Percentiles rank a stretch among this genome's conserved stretches.
phyloP scores from a whole-genome alignment of 2,888 invertebrate genomes.

The Cataglyphis livida region DNA sequence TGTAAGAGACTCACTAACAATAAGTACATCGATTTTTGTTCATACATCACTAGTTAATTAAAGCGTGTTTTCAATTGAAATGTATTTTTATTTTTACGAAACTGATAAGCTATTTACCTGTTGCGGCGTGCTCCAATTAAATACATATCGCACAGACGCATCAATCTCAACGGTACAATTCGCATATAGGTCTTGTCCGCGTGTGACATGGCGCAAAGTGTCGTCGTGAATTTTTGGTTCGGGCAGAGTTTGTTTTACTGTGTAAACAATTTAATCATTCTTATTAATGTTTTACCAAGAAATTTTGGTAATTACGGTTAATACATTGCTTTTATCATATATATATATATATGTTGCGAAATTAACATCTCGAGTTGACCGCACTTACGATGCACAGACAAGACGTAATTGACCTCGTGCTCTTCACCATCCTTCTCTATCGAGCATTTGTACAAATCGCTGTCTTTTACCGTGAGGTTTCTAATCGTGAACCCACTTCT shows the following conservation, averaged over 20 bases:
- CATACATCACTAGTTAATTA: not conserved
- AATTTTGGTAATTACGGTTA: not conserved
- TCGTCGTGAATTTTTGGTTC: conserved; percentile 70
- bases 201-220: conserved; percentile 74
- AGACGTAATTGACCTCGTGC: conserved; percentile 55
- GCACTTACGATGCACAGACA: conserved; percentile 64
- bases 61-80: not conserved
- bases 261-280: conserved; percentile 26
- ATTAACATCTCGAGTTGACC: conserved; percentile 26
- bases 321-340: not conserved
- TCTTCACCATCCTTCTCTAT: conserved; percentile 1
- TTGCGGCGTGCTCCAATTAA: conserved; percentile 77
- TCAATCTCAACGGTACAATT: conserved; percentile 76
- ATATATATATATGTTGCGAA: conserved; percentile 11
- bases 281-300: conserved; percentile 4
- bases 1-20: not conserved
- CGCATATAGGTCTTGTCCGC: conserved; percentile 77
- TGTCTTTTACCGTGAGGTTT: conserved; percentile 79
- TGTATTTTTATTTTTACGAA: not conserved
- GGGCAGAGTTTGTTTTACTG: conserved; percentile 63
- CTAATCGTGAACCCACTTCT: conserved; percentile 85
- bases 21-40: not conserved
- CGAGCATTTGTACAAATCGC: conserved; percentile 59
- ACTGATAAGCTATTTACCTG: conserved; percentile 40
- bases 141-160: conserved; percentile 59